Evolutionary conservation across 2,797 vertebrate species (phyloP), one percentile per base, ranked within the genome.

Genomic region (Aselliscus stoliczkanus): DNA sequence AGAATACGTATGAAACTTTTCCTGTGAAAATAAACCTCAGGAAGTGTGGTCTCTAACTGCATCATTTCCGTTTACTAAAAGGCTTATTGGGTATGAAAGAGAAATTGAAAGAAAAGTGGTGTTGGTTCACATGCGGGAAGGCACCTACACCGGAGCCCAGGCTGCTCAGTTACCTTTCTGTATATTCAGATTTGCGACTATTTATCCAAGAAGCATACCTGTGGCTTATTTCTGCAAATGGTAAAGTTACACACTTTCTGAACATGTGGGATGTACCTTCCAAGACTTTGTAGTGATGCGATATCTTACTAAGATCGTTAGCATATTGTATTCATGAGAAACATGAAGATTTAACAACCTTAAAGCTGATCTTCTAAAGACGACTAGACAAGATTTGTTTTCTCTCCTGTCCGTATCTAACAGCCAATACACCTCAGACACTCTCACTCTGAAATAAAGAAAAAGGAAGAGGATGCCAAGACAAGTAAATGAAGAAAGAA

Each of bases 91-190:
- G n/a, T 75, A 75, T 84, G 60, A 52, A 88, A 80, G 44, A 42
- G 23, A 88, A 94, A 18, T 34, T 15, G 15, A 95, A 95, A 76
- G 34, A 86, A 12, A 85, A 87, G 25, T 81, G 93, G 17, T 73
- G 94, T 84, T 92, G 92, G 44, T 88, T 92, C 29, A 84, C 7
- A 81, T 72, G 73, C 90, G 89, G 29, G 18, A 93, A 87, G 23
- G 76, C 17, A 65, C 90, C 70, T 72, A 75, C 17, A 72, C 29
- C 60, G 64, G 34, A 92, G 95, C 69, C 15, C 70, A 72, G 50
- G 3, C 77, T 95, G 5, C 58, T 42, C 65, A 93, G 31, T 42
- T 95, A 93, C 58, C 13, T 62, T 89, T 87, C 67, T 84, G 14
- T 27, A 82, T 47, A 88, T 8, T 81, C n/a, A 72, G 9, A 72